These are phyloP conservation scores for Pipistrellus pipistrellus DNA, from an alignment of 2,797 vertebrate species.

Conservation along the genomic window DNA sequence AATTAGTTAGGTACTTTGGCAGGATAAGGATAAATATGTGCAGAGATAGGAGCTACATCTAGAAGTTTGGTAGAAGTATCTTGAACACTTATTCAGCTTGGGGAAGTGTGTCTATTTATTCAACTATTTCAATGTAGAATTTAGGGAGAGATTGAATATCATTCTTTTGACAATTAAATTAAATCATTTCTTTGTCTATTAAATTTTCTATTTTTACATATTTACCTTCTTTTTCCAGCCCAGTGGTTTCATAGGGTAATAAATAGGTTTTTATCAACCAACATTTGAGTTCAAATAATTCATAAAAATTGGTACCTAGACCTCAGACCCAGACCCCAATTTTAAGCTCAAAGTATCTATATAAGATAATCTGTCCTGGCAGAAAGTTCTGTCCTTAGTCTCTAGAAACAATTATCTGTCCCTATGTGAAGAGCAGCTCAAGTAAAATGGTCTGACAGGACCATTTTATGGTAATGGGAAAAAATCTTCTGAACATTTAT, in stretches of 20 bases:
- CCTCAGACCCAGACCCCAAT: background rate
- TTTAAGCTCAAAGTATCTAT: background rate
- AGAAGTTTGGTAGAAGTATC: background rate
- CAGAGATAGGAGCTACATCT: background rate
- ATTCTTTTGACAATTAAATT: slow-evolving; percentile 18
- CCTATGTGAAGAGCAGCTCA: background rate
- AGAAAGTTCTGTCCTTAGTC: background rate
- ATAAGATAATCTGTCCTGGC: background rate
- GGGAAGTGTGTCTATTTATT: background rate
- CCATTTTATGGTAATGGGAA: background rate
- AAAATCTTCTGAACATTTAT: background rate
- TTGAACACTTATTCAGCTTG: background rate
- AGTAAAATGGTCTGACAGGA: background rate
- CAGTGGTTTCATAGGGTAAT: slow-evolving; percentile 6
- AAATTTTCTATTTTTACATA: slow-evolving; percentile 6
- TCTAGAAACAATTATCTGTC: background rate
- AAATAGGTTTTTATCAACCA: background rate
- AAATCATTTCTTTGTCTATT: background rate
- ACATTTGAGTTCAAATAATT: slow-evolving; percentile 23
- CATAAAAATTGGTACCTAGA: background rate
- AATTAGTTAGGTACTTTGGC: background rate
- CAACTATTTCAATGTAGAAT: background rate
- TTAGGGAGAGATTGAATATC: background rate
- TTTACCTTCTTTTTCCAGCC: background rate
- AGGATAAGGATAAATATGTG: background rate